Evolutionary conservation across 2,113 vertebrate genomes (phyloP), one percentile per base, ranked within the genome.

Genomic region (Mastomys coucha): DNA sequence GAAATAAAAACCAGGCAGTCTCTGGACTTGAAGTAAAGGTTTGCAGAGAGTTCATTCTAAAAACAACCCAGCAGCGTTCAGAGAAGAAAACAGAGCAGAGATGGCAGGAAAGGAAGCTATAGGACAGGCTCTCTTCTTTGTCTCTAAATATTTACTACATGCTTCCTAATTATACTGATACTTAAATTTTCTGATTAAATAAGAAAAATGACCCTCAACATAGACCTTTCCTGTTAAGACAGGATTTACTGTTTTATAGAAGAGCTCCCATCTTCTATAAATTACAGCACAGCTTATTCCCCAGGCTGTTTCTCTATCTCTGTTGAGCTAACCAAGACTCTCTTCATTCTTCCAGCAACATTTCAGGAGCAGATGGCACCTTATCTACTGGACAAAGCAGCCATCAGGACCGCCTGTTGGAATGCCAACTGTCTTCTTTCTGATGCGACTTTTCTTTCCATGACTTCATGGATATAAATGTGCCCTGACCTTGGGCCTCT

Each of bases 71-170:
- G 7, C 4, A 26, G 76, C 19, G 0, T 16, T 3, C 2, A 0
- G 51, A 58, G 9, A 9, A 53, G 9, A 10, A 9, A 13, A 10
- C 2, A 7, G 2, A 3, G 7, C 5, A 0, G 10, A 13, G 42
- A 3, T 0, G 0, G 36, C 0, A 1, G 31, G 75, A n/a, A 56
- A 67, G 33, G 3, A 39, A 2, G 12, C 24, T 33, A 26, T 5
- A 36, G 39, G 39, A 31, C 33, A 84, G 51, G 31, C 4, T 53
- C 39, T 72, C 49, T 72, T 70, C 76, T 17, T 42, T 9, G 4
- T 22, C 63, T 51, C 84, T 63, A 72, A 80, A n/a, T 33, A 53
- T 42, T 73, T 72, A 16, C 2, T 5, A 19, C 45, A 60, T 39
- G 65, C 8, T 51, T 77, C 45, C 12, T 60, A 39, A 56, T 49